Evolutionary conservation across 2,888 invertebrate genomes (phyloP), one percentile per base, ranked within the genome.

Genomic region (Pachliopta kotzebuea): DNA sequence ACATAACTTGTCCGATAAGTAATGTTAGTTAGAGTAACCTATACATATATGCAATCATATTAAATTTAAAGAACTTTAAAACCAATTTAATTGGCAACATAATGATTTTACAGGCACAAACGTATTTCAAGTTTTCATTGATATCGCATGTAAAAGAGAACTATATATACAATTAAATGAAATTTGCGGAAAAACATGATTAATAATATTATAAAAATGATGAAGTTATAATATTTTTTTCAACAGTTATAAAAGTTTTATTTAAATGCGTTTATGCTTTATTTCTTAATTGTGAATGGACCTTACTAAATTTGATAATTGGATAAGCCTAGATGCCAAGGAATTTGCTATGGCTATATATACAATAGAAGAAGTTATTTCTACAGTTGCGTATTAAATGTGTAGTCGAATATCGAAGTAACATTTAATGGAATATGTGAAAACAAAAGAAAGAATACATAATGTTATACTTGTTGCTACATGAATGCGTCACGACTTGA

Each of bases 231-330:
- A 37, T 37, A 37, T 37, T 1, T 2, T 14, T 14, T 11, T 21
- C 23, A 11, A 21, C n/a, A 21, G 21, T 3, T 20, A 52, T 21
- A 14, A 21, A 23, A 11, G n/a, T 0, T 52, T 45, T 60, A 26
- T 17, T 26, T 21, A 53, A 45, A 45, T 50, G 61, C 26, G 55
- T 63, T 49, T 29, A 55, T 54, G 37, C 37, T 8, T 60, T n/a
- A 54, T n/a, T 20, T 8, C 23, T 50, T 60, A 60, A 64, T 64
- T 60, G 56, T 64, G 55, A 64, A 64, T 60, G 50, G 60, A 50
- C 20, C 31, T n/a, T 64, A 37, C 29, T 37, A 55, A 56, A 55
- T 63, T 58, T 37, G 18, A 26, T 55, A 37, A 59, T 63, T 63
- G 26, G 63, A 45, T 59, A 63, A 50, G 63, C 55, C 29, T 50